Evolutionary conservation across 2,888 invertebrate genomes (phyloP).

Genomic region (Resseliella maxima): DNA sequence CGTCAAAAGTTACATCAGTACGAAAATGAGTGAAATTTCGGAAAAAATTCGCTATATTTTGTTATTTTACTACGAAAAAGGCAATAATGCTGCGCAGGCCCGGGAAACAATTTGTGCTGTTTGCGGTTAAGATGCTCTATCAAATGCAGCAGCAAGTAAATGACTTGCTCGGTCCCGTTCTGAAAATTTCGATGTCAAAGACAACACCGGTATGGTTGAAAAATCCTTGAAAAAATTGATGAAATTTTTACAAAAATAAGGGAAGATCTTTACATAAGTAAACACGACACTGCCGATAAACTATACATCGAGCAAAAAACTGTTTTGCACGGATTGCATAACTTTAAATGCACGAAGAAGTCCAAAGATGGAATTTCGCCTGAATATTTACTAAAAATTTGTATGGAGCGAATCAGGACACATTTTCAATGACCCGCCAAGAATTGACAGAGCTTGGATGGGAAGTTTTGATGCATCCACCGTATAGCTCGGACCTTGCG

Average conservation of each 20-base stretch:
- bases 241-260: no score
- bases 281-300: no score
- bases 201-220: no score
- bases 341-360: no score
- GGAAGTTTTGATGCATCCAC: constrained; percentile 61
- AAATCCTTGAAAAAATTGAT: no score
- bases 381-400: no score
- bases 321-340: no score
- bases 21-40: constrained; percentile 1
- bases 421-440: constrained; percentile 60
- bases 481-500: constrained; percentile 60
- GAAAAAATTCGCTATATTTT: not conserved
- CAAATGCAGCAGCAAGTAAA: not conserved
- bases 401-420: constrained; percentile 49
- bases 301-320: no score
- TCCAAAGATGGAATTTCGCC: not conserved
- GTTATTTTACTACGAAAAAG: not conserved
- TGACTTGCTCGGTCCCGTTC: no score
- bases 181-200: no score
- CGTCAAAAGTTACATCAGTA: not conserved
- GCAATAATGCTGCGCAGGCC: not conserved
- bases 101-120: not conserved
- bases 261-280: no score
- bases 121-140: not conserved
- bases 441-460: constrained; percentile 61